Evolutionary conservation across 2,888 invertebrate species (phyloP).

Genomic region (Parnassius glacialis): DNA sequence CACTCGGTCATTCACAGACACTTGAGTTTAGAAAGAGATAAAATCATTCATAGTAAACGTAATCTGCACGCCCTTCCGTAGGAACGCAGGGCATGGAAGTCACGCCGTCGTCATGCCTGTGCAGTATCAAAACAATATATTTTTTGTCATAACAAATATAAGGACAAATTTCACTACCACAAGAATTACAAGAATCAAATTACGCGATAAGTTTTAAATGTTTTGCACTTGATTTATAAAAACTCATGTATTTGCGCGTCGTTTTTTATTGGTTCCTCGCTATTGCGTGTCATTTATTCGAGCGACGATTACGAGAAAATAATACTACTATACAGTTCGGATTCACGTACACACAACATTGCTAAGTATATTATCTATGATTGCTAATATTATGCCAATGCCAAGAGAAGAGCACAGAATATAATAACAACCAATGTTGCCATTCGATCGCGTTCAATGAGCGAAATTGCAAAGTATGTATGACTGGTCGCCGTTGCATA

Average conservation of each 20-base stretch:
- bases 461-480: too few species aligned
- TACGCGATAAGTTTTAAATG: constrained; percentile 55
- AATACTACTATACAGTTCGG: constrained; percentile 47
- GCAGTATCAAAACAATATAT: constrained; percentile 72
- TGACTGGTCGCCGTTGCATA: too few species aligned
- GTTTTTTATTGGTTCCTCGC: constrained; percentile 74
- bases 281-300: constrained; percentile 80
- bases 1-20: constrained; percentile 80
- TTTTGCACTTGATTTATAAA: constrained; percentile 64
- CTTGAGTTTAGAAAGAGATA: constrained; percentile 79
- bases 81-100: constrained; percentile 80
- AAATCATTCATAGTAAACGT: constrained; percentile 81
- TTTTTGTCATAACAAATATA: constrained; percentile 49
- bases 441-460: too few species aligned
- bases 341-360: constrained; percentile 31
- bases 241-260: constrained; percentile 73
- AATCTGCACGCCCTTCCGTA: constrained; percentile 78
- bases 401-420: too few species aligned
- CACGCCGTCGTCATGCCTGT: constrained; percentile 75
- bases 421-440: too few species aligned
- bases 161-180: constrained; percentile 40
- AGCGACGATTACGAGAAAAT: constrained; percentile 61
- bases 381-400: constrained; percentile 1
- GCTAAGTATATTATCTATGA: too few species aligned
- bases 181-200: constrained; percentile 48